These are phyloP conservation scores for Caenorhabditis sp. DNA, from an alignment of 2,888 invertebrate genomes.

Conservation along the genomic window DNA sequence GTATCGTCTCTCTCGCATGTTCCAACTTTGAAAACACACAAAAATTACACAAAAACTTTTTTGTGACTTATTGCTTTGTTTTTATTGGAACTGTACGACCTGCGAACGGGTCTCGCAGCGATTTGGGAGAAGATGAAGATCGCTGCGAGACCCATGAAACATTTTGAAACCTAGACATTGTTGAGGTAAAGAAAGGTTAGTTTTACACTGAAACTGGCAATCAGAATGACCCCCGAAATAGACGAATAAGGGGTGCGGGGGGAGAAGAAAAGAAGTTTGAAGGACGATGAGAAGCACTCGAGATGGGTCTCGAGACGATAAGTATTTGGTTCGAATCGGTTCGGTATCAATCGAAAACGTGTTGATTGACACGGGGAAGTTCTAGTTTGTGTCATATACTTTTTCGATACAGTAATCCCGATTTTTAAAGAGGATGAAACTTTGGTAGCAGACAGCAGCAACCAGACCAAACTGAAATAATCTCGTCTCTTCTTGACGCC, in stretches of 20 bases:
- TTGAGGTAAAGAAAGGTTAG: too few species aligned
- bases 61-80: neutral
- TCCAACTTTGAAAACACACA: neutral
- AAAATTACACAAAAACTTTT: neutral
- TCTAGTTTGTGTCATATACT: too few species aligned
- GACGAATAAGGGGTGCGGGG: too few species aligned
- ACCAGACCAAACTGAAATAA: too few species aligned
- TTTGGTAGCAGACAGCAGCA: too few species aligned
- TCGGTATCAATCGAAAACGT: too few species aligned
- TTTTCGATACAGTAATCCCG: too few species aligned
- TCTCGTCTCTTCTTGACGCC: neutral
- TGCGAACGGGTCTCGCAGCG: neutral
- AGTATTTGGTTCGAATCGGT: too few species aligned
- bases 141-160: neutral
- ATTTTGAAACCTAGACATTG: too few species aligned
- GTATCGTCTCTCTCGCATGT: neutral
- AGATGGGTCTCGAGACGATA: neutral
- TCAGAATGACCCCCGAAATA: too few species aligned
- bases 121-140: neutral
- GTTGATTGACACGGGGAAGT: too few species aligned
- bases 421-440: neutral
- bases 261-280: neutral
- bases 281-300: too few species aligned
- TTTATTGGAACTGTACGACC: neutral
- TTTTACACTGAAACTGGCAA: slow-evolving; percentile 46